Percentiles rank a stretch among this genome's conserved stretches.
These are phyloP conservation scores for Cygnus atratus DNA, from an alignment of 2,113 vertebrate species.

Conservation along the genomic window DNA sequence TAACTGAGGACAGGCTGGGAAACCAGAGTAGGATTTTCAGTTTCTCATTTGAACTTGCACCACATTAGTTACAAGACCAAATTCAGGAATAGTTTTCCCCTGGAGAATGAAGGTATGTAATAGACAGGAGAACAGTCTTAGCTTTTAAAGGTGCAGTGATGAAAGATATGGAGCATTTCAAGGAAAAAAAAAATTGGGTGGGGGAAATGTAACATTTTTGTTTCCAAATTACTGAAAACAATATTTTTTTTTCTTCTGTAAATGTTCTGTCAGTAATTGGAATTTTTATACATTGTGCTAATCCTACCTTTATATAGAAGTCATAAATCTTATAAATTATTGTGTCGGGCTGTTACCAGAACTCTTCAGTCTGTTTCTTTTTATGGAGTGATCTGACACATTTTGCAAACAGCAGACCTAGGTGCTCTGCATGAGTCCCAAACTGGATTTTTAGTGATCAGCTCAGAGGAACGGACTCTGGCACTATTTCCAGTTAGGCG, in stretches of 20 bases:
- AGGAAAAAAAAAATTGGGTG: neutral
- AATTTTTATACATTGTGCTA: slow-evolving; percentile 53
- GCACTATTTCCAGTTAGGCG: neutral
- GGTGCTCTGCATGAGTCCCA: slow-evolving; percentile 41
- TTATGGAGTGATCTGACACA: slow-evolving; percentile 47
- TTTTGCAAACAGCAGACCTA: slow-evolving; percentile 50
- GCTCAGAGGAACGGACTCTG: slow-evolving; percentile 38
- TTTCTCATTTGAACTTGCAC: neutral
- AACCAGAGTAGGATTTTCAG: neutral
- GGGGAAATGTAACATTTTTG: neutral
- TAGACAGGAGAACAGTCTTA: neutral
- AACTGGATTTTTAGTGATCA: slow-evolving; percentile 34
- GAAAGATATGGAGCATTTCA: slow-evolving; percentile 13
- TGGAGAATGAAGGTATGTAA: neutral
- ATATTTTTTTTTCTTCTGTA: neutral
- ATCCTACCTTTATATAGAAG: slow-evolving; percentile 57
- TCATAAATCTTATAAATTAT: slow-evolving; percentile 63
- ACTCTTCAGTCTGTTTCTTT: slow-evolving; percentile 64
- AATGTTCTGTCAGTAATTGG: slow-evolving; percentile 23
- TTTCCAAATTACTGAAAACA: neutral
- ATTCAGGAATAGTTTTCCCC: neutral
- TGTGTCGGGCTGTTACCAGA: slow-evolving; percentile 52
- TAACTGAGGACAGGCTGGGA: neutral
- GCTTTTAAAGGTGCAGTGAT: slow-evolving; percentile 12
- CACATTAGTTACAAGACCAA: neutral